Base-by-base conservation (phyloP, 2,888 invertebrate species). In the Agrochola macilenta region DNA sequence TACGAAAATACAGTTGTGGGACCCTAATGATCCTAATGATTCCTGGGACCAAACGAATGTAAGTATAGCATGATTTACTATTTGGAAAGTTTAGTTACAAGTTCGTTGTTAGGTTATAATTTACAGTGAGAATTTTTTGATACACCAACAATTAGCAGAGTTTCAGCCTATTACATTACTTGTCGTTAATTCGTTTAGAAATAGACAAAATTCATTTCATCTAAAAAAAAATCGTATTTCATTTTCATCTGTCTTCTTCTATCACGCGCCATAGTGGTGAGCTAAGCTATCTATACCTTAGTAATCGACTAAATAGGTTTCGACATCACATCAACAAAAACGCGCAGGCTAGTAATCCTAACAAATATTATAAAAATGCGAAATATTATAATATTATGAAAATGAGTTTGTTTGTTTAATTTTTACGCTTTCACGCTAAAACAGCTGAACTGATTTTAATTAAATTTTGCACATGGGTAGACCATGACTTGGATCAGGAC, bases 1-100 rank as follows among this genome's bases (percentile, higher is more conserved):
- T 73, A 92, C 91, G 2, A 88, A 92, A 89, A 84, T 95, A 85
- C 91, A 92, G 64, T 70, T 95, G 68, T 94, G 92, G 93, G 92
- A 94, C 39, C 73, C 65, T 39, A 79, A 73, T 35, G 78, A 78
- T 78, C 78, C 72, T 61, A 85, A 87, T 60, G 90, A 90, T 52
- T 78, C 81, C 43, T 85, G 87, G 81, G 83, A 75, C 65, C 70
- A 80, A 72, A 79, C 74, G 65, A 87, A 89, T 76, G 93, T 93
- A 84, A 92, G 93, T 92, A 72, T 8, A 39, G 0, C 61, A 54
- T n/a, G 14, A 20, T 60, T 66, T 54, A 35, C 14, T 49, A 20
- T 30, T 54, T 20, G n/a, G 30, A 78, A 17, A 58, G 43, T 52
- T 52, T 35, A 1, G 30, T 60, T 52, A 35, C 20, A 30, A 17